Evolutionary conservation across 1,140 invertebrate genomes (phyloP).

Genomic region (Papilio polytes): DNA sequence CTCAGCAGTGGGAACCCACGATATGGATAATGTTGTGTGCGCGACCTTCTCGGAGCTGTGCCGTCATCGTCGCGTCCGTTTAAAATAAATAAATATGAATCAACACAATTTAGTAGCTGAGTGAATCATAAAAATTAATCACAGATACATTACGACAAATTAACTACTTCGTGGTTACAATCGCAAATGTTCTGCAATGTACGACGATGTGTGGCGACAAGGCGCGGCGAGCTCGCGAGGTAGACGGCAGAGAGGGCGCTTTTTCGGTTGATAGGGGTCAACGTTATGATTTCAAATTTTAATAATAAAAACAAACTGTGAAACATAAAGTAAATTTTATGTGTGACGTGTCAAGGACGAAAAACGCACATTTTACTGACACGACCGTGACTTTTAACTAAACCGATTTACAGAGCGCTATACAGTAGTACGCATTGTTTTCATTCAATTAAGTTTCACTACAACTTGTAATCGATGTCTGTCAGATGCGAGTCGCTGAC

Average conservation of each 20-base stretch:
- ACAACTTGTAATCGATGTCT: slow-evolving; percentile 14
- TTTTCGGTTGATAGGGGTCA: no score
- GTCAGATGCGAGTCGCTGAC: slow-evolving; percentile 87
- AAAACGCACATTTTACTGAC: no score
- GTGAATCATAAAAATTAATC: neutral
- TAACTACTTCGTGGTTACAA: neutral
- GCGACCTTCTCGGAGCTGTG: neutral
- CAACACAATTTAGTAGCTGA: neutral
- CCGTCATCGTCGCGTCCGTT: neutral
- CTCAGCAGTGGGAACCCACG: neutral
- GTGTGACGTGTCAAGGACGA: no score
- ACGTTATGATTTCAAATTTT: no score
- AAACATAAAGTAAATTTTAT: no score
- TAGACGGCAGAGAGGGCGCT: no score
- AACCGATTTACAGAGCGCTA: neutral
- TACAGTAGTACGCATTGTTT: neutral
- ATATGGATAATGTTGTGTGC: neutral
- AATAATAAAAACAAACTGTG: no score
- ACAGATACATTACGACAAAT: neutral
- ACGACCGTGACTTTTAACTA: no score
- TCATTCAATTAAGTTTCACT: neutral
- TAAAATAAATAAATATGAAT: neutral
- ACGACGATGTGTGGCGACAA: neutral
- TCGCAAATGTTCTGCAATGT: neutral
- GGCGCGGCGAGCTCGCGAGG: no score